Evolutionary conservation across 2,888 invertebrate genomes (phyloP), one percentile per base, ranked within the genome.

Genomic region (Teleogryllus oceanicus): DNA sequence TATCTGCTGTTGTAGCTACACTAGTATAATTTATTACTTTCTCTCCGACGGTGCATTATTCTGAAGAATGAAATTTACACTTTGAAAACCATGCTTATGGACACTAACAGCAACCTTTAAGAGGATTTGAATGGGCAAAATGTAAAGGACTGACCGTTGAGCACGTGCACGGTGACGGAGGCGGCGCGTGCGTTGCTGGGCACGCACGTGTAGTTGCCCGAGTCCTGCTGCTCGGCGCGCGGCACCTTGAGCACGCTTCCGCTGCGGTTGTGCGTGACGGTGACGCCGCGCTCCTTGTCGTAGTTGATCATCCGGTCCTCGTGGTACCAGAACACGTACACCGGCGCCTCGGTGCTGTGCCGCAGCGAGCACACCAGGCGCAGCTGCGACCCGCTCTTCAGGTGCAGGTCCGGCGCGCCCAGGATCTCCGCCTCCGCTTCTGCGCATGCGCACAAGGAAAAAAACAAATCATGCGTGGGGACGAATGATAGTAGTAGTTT

Each of bases 241-340:
- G 91, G 90, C 78, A 93, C 90, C 80, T 92, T 90, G 62, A 94
- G 89, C 85, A 92, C 92, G 81, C 93, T 93, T 78, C 91, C 90
- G 81, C 91, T 89, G 84, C 94, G 91, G 84, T 95, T 94, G 11
- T 94, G 94, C 81, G 94, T 95, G 80, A 96, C 96, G 87, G 95
- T 95, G 85, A 96, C 93, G 80, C 95, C 95, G 81, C 93, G 91
- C 85, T 95, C 95, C 76, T 90, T 90, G 88, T 96, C 96, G 88
- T 95, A 96, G 90, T 96, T 96, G 86, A 96, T 95, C 96, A 96
- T 96, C 83, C 95, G 92, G 86, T 94, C 93, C 88, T 96, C 95
- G 88, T 95, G 94, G 87, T 94, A 95, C 92, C 92, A 92, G 87
- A 88, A 84, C 83, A 86, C 84, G 83, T 86, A 87, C 0, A 90